Evolutionary conservation across 2,113 vertebrate genomes (phyloP), one percentile per base, ranked within the genome.

Genomic region (Vanacampus margaritifer): DNA sequence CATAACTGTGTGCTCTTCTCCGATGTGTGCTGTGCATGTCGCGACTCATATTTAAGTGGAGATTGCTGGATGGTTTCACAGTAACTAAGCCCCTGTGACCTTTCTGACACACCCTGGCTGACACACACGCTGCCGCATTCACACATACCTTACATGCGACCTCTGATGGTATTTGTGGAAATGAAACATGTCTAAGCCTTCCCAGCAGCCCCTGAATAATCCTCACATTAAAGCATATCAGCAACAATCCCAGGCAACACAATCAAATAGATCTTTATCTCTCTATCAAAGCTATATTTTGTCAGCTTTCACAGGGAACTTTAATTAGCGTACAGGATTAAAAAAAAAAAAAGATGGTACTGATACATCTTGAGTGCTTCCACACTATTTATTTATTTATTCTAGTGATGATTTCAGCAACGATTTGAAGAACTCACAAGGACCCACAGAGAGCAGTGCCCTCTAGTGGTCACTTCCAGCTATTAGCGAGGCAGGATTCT

Each of bases 381-480:
- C 23, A 32, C 50, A 58, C 69, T 65, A 65, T 61, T 13, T 11
- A 6, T 43, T 60, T 69, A 66, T 67, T 57, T 37, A 3, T 19
- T 58, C 65, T 78, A 5, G 62, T 57, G 32, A 68, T 71, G 3
- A 71, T 78, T 74, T 70, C 7, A 67, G 32, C 11, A 0, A 3
- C 16, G 54, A 60, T 56, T 69, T 45, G 26, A 67, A 13, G 12
- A 67, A 43, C 23, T 43, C 19, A 37, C 8, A 45, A 57, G 51
- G 77, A 66, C 56, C 79, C 88, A n/a, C n/a, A n/a, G n/a, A n/a
- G 87, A 66, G 71, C 73, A 90, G 88, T 86, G 62, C 87, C 71
- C 87, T 84, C 91, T 90, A 75, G 85, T 91, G 90, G 89, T 67
- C 66, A 74, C 50, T 74, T 68, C 8, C 1, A 24, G 23, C 23